These are phyloP conservation scores for Eurosta solidaginis DNA, from an alignment of 1,140 invertebrate genomes.

Conservation along the genomic window DNA sequence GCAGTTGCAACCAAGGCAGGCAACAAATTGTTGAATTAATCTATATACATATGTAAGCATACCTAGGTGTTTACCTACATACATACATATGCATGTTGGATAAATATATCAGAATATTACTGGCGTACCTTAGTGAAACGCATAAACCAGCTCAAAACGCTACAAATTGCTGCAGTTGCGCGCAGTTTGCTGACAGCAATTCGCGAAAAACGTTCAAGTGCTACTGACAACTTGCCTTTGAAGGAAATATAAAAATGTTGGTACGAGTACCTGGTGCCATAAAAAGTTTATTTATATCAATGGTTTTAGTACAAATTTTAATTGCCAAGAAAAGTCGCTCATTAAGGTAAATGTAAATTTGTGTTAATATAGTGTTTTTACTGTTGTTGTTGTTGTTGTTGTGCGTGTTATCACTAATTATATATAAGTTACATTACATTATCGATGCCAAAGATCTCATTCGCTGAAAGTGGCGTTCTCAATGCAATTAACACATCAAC, in stretches of 20 bases:
- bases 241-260: background rate
- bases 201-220: slow-evolving; percentile 7
- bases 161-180: background rate
- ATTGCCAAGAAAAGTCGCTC: background rate
- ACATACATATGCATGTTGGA: background rate
- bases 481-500: slow-evolving; percentile 28
- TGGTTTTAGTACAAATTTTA: slow-evolving; percentile 1
- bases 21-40: background rate
- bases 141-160: slow-evolving; percentile 21
- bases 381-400: background rate
- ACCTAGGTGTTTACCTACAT: background rate
- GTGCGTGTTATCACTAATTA: slow-evolving; percentile 20
- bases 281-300: background rate
- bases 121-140: background rate
- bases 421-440: background rate
- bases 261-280: background rate
- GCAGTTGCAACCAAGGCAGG: background rate
- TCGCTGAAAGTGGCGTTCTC: background rate
- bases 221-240: background rate
- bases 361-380: background rate
- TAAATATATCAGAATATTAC: background rate
- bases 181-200: slow-evolving; percentile 14
- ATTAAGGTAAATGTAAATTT: slow-evolving; percentile 16
- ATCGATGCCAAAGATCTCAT: background rate
- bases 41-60: background rate